phyloP scores from a whole-genome alignment of 2,113 vertebrate species.

The Amphilophus citrinellus region DNA sequence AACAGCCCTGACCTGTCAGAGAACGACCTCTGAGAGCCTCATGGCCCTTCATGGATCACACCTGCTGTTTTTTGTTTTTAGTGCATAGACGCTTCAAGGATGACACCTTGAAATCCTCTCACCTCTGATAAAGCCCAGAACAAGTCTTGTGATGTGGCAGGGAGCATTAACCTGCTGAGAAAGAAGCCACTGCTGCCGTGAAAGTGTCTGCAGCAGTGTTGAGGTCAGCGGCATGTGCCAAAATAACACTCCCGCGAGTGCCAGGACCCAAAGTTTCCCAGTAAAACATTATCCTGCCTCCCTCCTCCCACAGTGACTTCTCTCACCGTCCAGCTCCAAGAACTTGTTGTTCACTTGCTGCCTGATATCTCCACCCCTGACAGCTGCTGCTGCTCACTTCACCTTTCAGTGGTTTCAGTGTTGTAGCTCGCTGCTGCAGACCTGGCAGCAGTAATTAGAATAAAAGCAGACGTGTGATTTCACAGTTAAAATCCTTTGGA shows the following conservation, averaged over 20 bases:
- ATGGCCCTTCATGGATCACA: not conserved
- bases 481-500: not conserved
- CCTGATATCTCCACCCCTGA: not conserved
- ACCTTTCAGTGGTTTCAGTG: not conserved
- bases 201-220: not conserved
- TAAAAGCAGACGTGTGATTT: conserved; percentile 16
- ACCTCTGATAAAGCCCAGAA: not conserved
- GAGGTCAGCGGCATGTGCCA: not conserved
- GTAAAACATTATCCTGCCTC: not conserved
- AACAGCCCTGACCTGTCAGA: not conserved
- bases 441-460: not conserved
- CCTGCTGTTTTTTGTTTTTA: not conserved
- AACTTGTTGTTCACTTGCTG: not conserved
- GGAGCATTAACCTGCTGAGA: not conserved
- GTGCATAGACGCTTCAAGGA: not conserved
- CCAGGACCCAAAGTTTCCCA: not conserved
- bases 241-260: not conserved
- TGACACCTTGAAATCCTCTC: not conserved
- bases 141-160: not conserved
- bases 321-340: not conserved
- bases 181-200: no score
- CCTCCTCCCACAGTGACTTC: not conserved
- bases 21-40: not conserved
- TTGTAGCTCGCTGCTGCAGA: not conserved
- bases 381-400: not conserved